Conservation (phyloP, 2,113 vertebrate genomes). For the Notothenia coriiceps region DNA sequence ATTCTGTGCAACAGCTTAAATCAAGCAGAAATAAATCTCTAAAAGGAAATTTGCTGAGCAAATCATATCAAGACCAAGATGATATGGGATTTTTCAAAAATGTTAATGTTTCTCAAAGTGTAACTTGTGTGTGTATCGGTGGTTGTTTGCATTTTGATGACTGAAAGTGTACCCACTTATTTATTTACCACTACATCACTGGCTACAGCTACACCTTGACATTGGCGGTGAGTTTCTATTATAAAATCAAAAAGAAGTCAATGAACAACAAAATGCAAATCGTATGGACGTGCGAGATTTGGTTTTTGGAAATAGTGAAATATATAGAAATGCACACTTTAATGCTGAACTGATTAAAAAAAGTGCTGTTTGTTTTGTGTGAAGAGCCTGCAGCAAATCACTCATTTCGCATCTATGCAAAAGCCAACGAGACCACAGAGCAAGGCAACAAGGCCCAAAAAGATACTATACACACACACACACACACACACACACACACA, state of each 20-base stretch:
- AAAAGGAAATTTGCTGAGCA: slow-evolving; percentile 28
- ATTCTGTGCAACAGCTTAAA: slow-evolving; percentile 33
- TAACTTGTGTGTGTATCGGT: slow-evolving; percentile 64
- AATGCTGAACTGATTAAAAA: slow-evolving; percentile 17
- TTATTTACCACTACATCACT: slow-evolving; percentile 43
- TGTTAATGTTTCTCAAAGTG: slow-evolving; percentile 45
- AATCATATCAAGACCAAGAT: slow-evolving; percentile 22
- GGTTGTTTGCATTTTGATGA: slow-evolving; percentile 60
- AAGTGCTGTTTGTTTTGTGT: slow-evolving; percentile 54
- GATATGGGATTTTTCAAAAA: slow-evolving; percentile 8
- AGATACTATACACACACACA: slow-evolving; percentile 39
- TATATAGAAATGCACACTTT: slow-evolving; percentile 1
- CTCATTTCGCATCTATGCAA: slow-evolving; percentile 81
- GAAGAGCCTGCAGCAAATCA: slow-evolving; percentile 56
- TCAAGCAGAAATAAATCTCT: slow-evolving; percentile 12
- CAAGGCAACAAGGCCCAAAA: slow-evolving; percentile 52
- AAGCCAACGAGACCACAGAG: slow-evolving; percentile 62
- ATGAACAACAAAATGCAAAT: slow-evolving; percentile 15
- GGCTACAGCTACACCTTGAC: slow-evolving; percentile 44
- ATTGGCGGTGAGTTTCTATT: slow-evolving; percentile 14
- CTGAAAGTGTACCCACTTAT: slow-evolving; percentile 33
- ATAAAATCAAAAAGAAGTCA: slow-evolving; percentile 19
- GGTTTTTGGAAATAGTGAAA: neutral
- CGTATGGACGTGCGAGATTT: neutral
- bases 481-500: slow-evolving; percentile 34